Evolutionary conservation across 2,797 vertebrate genomes (phyloP), one percentile per base, ranked within the genome.

Genomic region (Heterohyrax brucei): DNA sequence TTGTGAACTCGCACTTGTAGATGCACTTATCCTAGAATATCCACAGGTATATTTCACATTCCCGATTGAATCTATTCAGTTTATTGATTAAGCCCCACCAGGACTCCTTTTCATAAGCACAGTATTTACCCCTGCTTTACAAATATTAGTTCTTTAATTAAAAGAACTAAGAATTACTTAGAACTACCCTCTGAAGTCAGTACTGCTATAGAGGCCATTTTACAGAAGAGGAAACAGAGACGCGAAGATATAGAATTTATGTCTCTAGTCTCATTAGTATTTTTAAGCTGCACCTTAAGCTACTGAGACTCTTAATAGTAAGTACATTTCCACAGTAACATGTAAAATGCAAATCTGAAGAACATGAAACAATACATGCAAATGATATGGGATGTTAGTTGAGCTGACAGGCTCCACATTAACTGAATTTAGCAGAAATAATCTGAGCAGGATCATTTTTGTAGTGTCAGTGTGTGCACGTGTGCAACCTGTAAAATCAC

Each of bases 301-400:
- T 28, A 76, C 14, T 77, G 39, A 30, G 46, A 66, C 9, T 30
- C 6, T 91, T 81, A 72, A 59, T 14, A 13, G 16, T 76, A 53
- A 73, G 21, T 86, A 7, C 18, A 77, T 94, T 75, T 89, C 10
- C 1, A 76, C 53, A 44, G 78, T 85, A 78, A 66, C 22, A 89
- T 56, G 93, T 86, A 66, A 91, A 91, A 82, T 83, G 62, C 1
- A 93, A 89, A 83, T 86, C 9, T 44, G 24, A 92, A 96, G 94
- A 89, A 46, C 61, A 72, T 30, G 72, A 77, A 66, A 53, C 79
- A 9, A 59, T 33, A 39, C 26, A 3, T 70, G 48, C 59, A 85
- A 95, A 50, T 30, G 50, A 33, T 66, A 44, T 30, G n/a, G 53
- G 16, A 80, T 72, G 61, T 68, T 82, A 46, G 16, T 75, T 73